phyloP scores from a whole-genome alignment of 2,888 invertebrate genomes.

The Acleris emargana region DNA sequence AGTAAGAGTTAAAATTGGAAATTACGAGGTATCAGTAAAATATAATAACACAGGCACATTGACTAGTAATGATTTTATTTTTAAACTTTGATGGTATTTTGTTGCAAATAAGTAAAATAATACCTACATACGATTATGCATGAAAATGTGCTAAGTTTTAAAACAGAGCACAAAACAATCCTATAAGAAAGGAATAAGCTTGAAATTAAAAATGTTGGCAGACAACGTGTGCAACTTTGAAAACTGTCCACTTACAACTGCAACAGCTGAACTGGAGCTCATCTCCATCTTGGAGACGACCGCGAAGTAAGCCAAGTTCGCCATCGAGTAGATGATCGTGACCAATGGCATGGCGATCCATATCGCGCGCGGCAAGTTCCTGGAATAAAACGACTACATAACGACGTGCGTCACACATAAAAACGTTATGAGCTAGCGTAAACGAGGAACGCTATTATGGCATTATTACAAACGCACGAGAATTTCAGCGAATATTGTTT shows the following conservation, averaged over 20 bases:
- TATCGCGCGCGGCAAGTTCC: slow-evolving; percentile 96
- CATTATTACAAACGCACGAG: not conserved
- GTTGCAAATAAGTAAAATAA: no score
- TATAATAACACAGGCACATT: no score
- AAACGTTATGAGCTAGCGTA: slow-evolving; percentile 18
- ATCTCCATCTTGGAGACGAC: slow-evolving; percentile 93
- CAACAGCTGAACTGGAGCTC: slow-evolving; percentile 92
- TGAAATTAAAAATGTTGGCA: not conserved
- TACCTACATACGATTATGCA: no score
- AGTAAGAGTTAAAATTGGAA: no score
- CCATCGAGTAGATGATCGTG: slow-evolving; percentile 93
- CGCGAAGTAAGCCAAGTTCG: slow-evolving; percentile 96
- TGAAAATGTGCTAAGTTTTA: no score
- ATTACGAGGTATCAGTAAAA: no score
- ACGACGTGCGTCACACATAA: slow-evolving; percentile 31
- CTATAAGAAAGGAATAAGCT: not conserved
- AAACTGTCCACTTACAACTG: slow-evolving; percentile 86
- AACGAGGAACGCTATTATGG: slow-evolving; percentile 5
- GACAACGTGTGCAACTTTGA: not conserved
- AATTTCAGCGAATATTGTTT: not conserved
- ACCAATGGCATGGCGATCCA: slow-evolving; percentile 97
- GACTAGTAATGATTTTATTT: no score
- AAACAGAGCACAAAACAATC: no score
- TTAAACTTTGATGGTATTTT: no score
- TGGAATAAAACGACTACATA: slow-evolving; percentile 65